Evolutionary conservation across 2,113 vertebrate species (phyloP).

Genomic region (Tachuris rubrigastra): DNA sequence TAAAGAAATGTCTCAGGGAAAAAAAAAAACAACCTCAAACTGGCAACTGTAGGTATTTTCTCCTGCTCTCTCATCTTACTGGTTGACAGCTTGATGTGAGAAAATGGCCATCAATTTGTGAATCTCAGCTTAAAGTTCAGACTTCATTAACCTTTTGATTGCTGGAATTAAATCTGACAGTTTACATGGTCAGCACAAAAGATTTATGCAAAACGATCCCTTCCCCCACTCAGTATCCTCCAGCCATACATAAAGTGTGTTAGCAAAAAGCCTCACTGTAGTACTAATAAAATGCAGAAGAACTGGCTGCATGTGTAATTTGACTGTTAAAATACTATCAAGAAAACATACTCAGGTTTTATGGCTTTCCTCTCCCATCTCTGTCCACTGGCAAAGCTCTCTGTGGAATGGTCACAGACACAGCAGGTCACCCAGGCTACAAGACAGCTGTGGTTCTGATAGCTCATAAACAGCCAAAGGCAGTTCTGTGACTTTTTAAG

Average conservation of each 20-base stretch:
- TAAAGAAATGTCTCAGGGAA: not conserved
- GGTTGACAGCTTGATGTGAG: not conserved
- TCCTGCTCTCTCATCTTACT: not conserved
- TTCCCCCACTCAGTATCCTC: not conserved
- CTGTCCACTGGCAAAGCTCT: not conserved
- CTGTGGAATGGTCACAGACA: not conserved
- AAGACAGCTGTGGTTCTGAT: not conserved
- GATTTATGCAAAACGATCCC: not conserved
- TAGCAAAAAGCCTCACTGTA: not conserved
- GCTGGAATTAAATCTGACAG: conserved; percentile 21
- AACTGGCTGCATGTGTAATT: not conserved
- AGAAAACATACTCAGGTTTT: not conserved
- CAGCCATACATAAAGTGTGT: not conserved
- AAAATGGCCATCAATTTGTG: not conserved
- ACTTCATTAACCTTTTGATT: conserved; percentile 41
- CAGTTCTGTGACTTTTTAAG: not conserved
- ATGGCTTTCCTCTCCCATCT: not conserved
- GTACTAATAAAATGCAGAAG: not conserved
- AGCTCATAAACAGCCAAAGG: not conserved
- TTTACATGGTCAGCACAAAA: not conserved
- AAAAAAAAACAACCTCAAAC: not conserved
- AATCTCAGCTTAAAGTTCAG: not conserved
- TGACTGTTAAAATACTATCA: not conserved
- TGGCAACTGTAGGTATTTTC: not conserved
- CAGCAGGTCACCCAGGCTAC: not conserved